These are phyloP conservation scores for Allobates femoralis DNA, from an alignment of 2,797 vertebrate genomes.

Conservation along the genomic window DNA sequence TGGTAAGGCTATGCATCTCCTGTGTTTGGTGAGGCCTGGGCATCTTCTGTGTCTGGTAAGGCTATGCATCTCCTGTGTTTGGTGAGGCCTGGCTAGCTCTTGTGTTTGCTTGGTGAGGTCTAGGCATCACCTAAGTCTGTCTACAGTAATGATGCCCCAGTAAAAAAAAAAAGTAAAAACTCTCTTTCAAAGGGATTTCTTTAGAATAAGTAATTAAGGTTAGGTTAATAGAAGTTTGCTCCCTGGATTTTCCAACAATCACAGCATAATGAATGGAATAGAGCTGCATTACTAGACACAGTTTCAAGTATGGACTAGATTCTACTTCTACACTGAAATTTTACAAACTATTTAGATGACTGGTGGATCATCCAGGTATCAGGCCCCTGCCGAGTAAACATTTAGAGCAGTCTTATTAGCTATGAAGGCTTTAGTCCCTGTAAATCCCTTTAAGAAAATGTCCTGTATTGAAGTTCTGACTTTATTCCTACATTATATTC, in stretches of 20 bases:
- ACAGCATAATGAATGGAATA: background rate
- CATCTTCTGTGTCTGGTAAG: too few species aligned
- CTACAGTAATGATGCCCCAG: too few species aligned
- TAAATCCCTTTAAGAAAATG: background rate
- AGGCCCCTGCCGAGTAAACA: too few species aligned
- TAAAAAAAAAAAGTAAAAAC: background rate
- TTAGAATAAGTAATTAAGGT: background rate
- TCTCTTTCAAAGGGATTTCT: background rate
- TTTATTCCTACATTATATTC: background rate
- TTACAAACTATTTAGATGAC: background rate
- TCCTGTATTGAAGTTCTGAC: background rate
- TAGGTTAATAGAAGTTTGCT: background rate
- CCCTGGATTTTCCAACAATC: background rate
- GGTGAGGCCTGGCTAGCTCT: too few species aligned
- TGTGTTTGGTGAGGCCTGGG: too few species aligned
- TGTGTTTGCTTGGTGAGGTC: too few species aligned
- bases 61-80: too few species aligned
- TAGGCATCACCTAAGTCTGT: too few species aligned
- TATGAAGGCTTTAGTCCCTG: background rate
- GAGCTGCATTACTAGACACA: background rate
- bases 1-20: too few species aligned
- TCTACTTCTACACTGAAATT: background rate
- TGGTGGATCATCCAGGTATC: background rate
- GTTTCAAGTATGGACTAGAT: background rate
- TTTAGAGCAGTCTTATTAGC: background rate